Conservation (phyloP, 1,140 invertebrate genomes). For the Drosophila mayri region DNA sequence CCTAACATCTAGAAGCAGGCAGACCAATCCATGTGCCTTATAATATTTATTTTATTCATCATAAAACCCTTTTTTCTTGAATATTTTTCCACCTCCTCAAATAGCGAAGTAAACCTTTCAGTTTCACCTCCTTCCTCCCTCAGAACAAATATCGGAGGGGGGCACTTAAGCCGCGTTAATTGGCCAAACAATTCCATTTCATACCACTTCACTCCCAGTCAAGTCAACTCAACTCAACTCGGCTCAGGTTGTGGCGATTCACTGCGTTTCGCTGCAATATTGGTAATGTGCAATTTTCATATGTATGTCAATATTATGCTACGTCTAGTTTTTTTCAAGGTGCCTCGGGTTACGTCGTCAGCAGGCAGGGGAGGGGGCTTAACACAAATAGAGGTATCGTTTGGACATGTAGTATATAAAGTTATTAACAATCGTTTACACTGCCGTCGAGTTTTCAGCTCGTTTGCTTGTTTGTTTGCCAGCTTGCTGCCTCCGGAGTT, state of each 20-base stretch:
- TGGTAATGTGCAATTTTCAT: constrained; percentile 64
- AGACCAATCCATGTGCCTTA: background rate
- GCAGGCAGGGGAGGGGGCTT: constrained; percentile 13
- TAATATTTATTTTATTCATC: background rate
- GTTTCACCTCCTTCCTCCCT: background rate
- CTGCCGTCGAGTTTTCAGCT: constrained; percentile 16
- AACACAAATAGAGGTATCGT: constrained; percentile 23
- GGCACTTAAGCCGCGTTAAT: constrained; percentile 46
- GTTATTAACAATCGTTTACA: constrained; percentile 71
- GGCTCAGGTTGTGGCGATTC: constrained; percentile 20
- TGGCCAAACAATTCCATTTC: constrained; percentile 31
- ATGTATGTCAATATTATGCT: constrained; percentile 76
- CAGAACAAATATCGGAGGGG: constrained; percentile 1
- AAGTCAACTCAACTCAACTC: background rate
- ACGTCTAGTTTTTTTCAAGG: constrained; percentile 66
- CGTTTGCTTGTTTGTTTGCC: constrained; percentile 34
- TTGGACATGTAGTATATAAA: constrained; percentile 45
- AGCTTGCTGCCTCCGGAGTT: constrained; percentile 31
- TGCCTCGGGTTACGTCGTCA: constrained; percentile 57
- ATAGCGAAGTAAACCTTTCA: background rate
- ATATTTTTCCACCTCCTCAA: constrained; percentile 1
- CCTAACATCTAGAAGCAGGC: no score
- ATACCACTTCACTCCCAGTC: constrained; percentile 5
- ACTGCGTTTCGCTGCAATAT: constrained; percentile 38
- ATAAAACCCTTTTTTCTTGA: constrained; percentile 6